Evolutionary conservation across 2,113 vertebrate species (phyloP).

Genomic region (Meles meles): DNA sequence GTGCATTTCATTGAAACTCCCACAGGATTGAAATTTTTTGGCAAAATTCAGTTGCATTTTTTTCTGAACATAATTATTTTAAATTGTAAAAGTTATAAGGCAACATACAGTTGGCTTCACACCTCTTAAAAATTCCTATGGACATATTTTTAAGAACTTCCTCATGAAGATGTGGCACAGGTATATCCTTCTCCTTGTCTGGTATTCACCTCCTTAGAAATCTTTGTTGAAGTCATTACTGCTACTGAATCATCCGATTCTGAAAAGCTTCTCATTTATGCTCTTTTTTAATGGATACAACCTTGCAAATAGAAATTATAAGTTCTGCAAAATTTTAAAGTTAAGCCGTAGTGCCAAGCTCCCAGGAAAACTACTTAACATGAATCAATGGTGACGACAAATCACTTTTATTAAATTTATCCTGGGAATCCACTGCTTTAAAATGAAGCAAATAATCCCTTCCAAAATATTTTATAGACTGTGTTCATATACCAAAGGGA

Average conservation of each 20-base stretch:
- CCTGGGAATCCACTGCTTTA: slow-evolving; percentile 49
- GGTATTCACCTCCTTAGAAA: not conserved
- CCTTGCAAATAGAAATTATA: not conserved
- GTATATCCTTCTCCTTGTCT: not conserved
- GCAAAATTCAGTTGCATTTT: not conserved
- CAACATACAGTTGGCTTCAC: not conserved
- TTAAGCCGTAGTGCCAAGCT: not conserved
- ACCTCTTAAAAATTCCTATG: not conserved
- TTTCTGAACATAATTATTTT: not conserved
- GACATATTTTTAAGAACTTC: slow-evolving; percentile 6
- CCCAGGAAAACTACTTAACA: slow-evolving; percentile 12
- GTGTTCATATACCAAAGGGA: not conserved
- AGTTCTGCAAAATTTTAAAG: slow-evolving; percentile 30
- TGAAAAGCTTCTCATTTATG: not conserved
- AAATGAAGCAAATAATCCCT: slow-evolving; percentile 53
- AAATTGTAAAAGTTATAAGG: not conserved
- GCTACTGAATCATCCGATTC: not conserved
- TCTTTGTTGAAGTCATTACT: not conserved
- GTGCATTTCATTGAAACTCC: not conserved
- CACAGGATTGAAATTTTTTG: not conserved
- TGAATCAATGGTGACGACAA: slow-evolving; percentile 66
- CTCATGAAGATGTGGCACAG: not conserved
- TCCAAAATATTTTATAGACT: slow-evolving; percentile 51
- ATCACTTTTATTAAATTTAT: slow-evolving; percentile 61
- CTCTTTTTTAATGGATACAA: not conserved